phyloP scores from a whole-genome alignment of 1,140 invertebrate species.

The Drosophila athabasca region DNA sequence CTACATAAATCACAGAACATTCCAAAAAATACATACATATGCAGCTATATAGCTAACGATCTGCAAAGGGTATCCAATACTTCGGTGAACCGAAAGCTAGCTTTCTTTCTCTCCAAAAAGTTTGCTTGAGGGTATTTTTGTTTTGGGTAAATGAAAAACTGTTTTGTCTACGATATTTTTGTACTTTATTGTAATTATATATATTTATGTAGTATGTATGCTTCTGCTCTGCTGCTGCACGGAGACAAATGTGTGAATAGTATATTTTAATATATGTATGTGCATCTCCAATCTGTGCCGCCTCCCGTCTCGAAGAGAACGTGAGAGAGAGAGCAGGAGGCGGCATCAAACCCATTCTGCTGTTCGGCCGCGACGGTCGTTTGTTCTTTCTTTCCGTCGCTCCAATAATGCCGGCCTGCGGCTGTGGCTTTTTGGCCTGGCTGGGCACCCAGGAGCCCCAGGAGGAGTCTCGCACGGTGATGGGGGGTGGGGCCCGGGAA shows the following conservation, averaged over 20 bases:
- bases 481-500: neutral
- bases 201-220: slow-evolving; percentile 3
- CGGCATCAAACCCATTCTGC: slow-evolving; percentile 30
- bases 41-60: too few relatives aligned
- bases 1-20: too few relatives aligned
- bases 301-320: too few relatives aligned
- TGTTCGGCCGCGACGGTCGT: slow-evolving; percentile 8
- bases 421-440: neutral
- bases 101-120: slow-evolving; percentile 46
- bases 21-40: too few relatives aligned
- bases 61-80: too few relatives aligned
- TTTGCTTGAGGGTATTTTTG: too few relatives aligned
- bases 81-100: slow-evolving; percentile 1
- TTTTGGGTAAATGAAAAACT: too few relatives aligned
- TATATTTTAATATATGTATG: too few relatives aligned
- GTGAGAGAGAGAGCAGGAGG: slow-evolving; percentile 22
- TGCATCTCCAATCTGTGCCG: too few relatives aligned
- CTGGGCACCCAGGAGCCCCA: neutral
- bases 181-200: too few relatives aligned
- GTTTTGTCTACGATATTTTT: too few relatives aligned
- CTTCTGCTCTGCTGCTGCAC: slow-evolving; percentile 4
- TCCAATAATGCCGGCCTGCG: neutral
- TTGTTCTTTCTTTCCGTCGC: slow-evolving; percentile 12
- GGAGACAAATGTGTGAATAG: too few relatives aligned
- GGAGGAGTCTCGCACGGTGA: slow-evolving; percentile 25